These are phyloP conservation scores for Dermolepida albohirtum DNA, from an alignment of 2,888 invertebrate species.

Conservation along the genomic window DNA sequence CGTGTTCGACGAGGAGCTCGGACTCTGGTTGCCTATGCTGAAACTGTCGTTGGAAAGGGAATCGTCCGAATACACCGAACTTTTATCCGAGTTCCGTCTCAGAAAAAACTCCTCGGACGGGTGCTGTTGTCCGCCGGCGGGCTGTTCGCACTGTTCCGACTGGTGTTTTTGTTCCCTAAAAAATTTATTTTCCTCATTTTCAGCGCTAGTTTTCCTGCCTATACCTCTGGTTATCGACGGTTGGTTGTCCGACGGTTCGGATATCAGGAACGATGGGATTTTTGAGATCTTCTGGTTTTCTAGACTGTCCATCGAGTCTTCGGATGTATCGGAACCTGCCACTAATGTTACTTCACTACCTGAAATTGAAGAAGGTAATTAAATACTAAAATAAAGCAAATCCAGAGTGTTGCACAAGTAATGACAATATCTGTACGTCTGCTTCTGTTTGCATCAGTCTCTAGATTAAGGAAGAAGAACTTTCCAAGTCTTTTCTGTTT, in stretches of 20 bases:
- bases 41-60: conserved; percentile 76
- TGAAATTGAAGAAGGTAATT: no score
- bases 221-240: conserved; percentile 84
- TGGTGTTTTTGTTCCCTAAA: conserved; percentile 46
- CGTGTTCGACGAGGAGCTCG: conserved; percentile 63
- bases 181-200: conserved; percentile 63
- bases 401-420: no score
- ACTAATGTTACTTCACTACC: conserved; percentile 87
- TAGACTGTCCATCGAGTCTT: conserved; percentile 77
- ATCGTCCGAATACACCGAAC: conserved; percentile 78
- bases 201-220: conserved; percentile 73
- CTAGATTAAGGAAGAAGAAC: no score
- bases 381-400: no score
- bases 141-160: conserved; percentile 40
- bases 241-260: conserved; percentile 79
- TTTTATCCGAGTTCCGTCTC: conserved; percentile 77
- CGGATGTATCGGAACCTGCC: conserved; percentile 79
- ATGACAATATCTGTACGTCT: no score
- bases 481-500: no score
- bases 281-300: conserved; percentile 68
- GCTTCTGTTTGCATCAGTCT: no score
- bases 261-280: conserved; percentile 76
- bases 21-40: conserved; percentile 63
- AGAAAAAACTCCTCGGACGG: conserved; percentile 65
- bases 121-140: conserved; percentile 44